Base-by-base conservation (phyloP, 2,797 vertebrate genomes). In the Lemur catta region DNA sequence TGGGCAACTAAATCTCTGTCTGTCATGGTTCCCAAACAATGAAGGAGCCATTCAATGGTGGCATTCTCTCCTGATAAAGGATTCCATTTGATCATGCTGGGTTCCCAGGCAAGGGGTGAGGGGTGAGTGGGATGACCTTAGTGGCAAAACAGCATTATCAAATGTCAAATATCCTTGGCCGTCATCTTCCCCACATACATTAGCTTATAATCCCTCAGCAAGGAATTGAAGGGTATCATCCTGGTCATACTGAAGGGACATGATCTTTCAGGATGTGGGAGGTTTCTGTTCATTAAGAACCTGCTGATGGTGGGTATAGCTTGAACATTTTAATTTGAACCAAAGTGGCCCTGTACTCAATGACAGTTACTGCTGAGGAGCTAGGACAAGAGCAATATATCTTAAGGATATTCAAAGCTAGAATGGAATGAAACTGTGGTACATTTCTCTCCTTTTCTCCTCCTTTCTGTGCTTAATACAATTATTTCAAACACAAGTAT, bases 241-340 rank as follows among this genome's bases (percentile, higher is more conserved):
- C 71, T 38, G 74, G 48, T 74, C 46, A 76, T 41, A 67, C 35
- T 7, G n/a, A 81, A 95, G 41, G 59, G 52, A 79, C 30, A 12
- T 41, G 78, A 82, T 84, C 95, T 96, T 91, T 69, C 9, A 59
- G 91, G 72, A 82, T 26, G 52, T 50, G 7, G 87, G 82, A 96
- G 55, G 67, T 72, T 96, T 89, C 86, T 93, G 33, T 61, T 94
- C 80, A 85, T 85, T 95, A 97, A 96, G 92, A 97, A 96, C 24
- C 93, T 38, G 67, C 59, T 80, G 89, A 89, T 93, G 84, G 63
- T 17, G 94, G 93, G 48, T 57, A 82, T 67, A 96, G 76, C 72
- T 91, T 96, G 24, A 95, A 1, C 50, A 92, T 87, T 94, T 18
- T 95, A 97, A 92, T 93, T 94, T 96, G 67, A 95, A 97, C 41